These are phyloP conservation scores for Palythoa grandiflora DNA, from an alignment of 92 coral and sea anemone species.

Conservation along the genomic window DNA sequence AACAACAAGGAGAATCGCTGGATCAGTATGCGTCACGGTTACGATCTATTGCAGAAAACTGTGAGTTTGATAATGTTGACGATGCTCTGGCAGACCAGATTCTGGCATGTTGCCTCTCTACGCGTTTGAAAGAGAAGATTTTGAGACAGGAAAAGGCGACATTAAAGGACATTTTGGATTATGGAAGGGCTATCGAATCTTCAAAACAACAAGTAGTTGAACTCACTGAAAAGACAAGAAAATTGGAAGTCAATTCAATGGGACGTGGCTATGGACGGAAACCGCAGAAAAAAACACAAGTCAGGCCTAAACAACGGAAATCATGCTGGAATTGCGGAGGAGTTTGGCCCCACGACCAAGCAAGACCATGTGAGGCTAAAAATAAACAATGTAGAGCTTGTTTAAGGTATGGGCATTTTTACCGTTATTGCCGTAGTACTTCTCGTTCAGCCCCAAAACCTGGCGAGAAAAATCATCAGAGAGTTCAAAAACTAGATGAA, in stretches of 20 bases:
- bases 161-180: slow-evolving; percentile 44
- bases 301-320: neutral
- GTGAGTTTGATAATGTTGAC: slow-evolving; percentile 41
- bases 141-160: slow-evolving; percentile 51
- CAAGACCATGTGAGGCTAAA: slow-evolving; percentile 5
- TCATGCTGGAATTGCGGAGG: slow-evolving; percentile 48
- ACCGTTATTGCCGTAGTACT: neutral
- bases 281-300: slow-evolving; percentile 20
- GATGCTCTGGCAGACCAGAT: slow-evolving; percentile 54
- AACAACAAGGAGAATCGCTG: slow-evolving; percentile 52
- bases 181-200: slow-evolving; percentile 45
- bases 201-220: slow-evolving; percentile 51
- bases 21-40: slow-evolving; percentile 43
- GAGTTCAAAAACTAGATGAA: neutral
- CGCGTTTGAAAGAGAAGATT: slow-evolving; percentile 50
- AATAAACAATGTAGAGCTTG: neutral
- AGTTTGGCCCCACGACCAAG: slow-evolving; percentile 7
- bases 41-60: slow-evolving; percentile 48
- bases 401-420: neutral
- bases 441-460: neutral
- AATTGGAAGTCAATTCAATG: slow-evolving; percentile 31
- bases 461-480: neutral
- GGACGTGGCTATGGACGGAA: slow-evolving; percentile 12
- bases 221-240: slow-evolving; percentile 24
- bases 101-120: slow-evolving; percentile 40